Percentiles rank a stretch among this genome's conserved stretches.
phyloP scores from a whole-genome alignment of 1,140 invertebrate species.

The Ephestia elutella region DNA sequence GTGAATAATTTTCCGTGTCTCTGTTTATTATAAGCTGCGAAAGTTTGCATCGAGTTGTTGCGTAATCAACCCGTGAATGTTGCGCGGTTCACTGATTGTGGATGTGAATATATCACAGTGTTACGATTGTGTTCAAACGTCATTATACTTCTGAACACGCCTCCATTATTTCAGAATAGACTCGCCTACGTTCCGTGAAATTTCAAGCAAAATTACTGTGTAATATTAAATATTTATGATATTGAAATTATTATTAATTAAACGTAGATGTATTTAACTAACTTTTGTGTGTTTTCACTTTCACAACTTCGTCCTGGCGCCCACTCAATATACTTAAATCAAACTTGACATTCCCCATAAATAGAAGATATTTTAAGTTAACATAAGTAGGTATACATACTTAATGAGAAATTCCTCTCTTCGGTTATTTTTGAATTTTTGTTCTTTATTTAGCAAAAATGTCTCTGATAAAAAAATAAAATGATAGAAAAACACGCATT shows the following conservation, averaged over 20 bases:
- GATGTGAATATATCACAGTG: slow-evolving; percentile 4
- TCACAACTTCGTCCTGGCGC: neutral
- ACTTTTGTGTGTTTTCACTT: neutral
- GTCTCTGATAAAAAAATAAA: too few relatives aligned
- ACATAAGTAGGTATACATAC: too few relatives aligned
- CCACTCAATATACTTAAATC: neutral
- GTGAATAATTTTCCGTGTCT: slow-evolving; percentile 65
- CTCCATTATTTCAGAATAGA: neutral
- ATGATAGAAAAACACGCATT: too few relatives aligned
- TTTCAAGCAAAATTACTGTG: neutral
- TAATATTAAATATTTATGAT: neutral
- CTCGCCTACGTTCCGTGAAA: neutral
- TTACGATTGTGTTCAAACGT: neutral
- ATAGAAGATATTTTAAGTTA: too few relatives aligned
- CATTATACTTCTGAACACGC: neutral
- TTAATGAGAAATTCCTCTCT: too few relatives aligned
- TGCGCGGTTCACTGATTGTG: slow-evolving; percentile 37
- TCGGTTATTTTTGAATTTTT: too few relatives aligned
- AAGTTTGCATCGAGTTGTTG: slow-evolving; percentile 51
- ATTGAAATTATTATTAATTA: neutral
- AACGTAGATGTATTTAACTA: neutral
- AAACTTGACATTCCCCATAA: too few relatives aligned
- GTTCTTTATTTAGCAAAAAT: too few relatives aligned
- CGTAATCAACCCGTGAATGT: slow-evolving; percentile 48
- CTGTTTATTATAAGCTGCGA: slow-evolving; percentile 59